Base-by-base conservation (phyloP, 2,113 vertebrate species). In the Rallus limicola region DNA sequence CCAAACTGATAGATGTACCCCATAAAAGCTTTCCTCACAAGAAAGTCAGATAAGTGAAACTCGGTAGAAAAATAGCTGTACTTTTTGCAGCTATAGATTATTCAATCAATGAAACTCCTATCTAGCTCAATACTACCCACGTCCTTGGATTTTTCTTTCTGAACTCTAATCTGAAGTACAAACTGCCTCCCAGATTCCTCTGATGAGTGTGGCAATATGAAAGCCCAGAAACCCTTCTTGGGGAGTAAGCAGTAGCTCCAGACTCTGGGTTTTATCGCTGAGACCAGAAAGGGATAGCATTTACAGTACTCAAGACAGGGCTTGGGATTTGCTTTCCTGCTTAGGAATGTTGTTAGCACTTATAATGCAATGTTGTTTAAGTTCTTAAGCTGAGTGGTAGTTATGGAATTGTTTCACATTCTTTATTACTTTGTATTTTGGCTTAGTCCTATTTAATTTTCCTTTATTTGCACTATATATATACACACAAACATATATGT, bases 21-120 rank as follows among this genome's bases (percentile, higher is more conserved):
- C 71, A 95, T 97, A 94, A 97, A 97, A 92, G 28, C 70, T 82
- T 92, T 90, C 83, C 81, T 91, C 63, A 74, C 83, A 96, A 93
- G 88, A 93, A 95, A 96, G 93, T 93, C 93, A 94, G 88, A 91
- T 95, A 96, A 95, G 92, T 93, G 86, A 94, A 95, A 95, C 77
- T 89, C 23, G 2, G 92, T 94, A 94, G 95, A 96, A 96, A 94
- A 97, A 93, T 96, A 84, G 80, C 92, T 88, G 69, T 93, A 80
- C 91, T 91, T 96, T 95, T 82, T 95, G 85, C 87, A 91, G 90
- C 78, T 95, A 96, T 96, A 91, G 92, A 95, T 94, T 95, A 95
- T 93, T 92, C 94, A 96, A 96, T 95, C 95, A 96, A 76, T 96
- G 88, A 90, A 91, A 84, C 83, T 93, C 86, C 92, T 81, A 92